Base-by-base conservation (phyloP, 1,140 invertebrate species). In the Trichonephila clavata region DNA sequence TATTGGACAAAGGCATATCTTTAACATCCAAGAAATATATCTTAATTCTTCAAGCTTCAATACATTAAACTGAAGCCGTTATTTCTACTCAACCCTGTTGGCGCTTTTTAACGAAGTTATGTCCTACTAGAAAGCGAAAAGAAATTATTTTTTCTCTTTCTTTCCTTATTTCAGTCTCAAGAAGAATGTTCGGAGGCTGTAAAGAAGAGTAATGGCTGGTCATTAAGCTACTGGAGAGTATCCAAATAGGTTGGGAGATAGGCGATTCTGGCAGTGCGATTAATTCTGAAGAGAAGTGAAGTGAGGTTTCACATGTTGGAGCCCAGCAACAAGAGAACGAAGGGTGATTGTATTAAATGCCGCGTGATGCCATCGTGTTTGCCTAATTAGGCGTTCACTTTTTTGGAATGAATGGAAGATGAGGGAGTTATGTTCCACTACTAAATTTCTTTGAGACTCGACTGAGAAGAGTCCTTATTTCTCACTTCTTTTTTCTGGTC, bases 181-280 rank as follows among this genome's bases (percentile, higher is more conserved):
- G 59, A 92, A 65, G 61, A 84, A 84, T 50, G 59, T 84, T 84
- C 59, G 77, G 68, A 92, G 84, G 81, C 80, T 83, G 81, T 92
- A 92, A 92, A 84, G 90, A 92, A 92, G 90, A 92, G 90, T 92
- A 92, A 92, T 92, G 90, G 50, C 90, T 60, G 80, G 80, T 92
- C 90, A 84, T 92, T 92, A 92, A 92, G 90, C 84, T 92, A 92
- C 90, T 92, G 90, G 90, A 92, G 77, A 84, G 32, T 84, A 84
- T 92, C 90, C 90, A 92, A 92, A 92, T 92, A 92, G 90, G 90
- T 84, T 92, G 57, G 90, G 77, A 92, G 90, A 92, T 83, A 92
- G 90, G 77, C 90, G 89, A 80, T 81, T 90, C 89, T 90, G 71
- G 77, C 77, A 92, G 59, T 8, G 90, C 90, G 90, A 92, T 92